Evolutionary conservation across 2,113 vertebrate species (phyloP), one percentile per base, ranked within the genome.

Genomic region (Pseudopodoces humilis): DNA sequence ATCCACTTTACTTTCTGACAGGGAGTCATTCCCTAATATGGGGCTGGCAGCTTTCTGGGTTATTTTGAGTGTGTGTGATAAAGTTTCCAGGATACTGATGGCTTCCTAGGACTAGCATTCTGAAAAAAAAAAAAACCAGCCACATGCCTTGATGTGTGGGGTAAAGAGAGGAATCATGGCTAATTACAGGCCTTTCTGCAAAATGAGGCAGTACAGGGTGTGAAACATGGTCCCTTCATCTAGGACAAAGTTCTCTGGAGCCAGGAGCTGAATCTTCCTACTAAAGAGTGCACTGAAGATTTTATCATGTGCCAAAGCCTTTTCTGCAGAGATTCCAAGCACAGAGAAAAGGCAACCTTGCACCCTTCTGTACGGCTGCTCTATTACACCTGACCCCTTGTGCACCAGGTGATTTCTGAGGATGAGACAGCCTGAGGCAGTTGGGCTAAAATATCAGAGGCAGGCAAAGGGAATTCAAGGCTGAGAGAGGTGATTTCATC

Each of bases 11-110:
- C 98, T 98, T 98, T 98, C 98, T 97, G 97, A 95, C 87, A 88
- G 97, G 97, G 98, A 98, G 98, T 98, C 98, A 98, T 99, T 98
- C 97, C 99, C 99, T 98, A 99, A 99, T 99, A 99, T 98, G 99
- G 99, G 96, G 96, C 97, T 97, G 96, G 96, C 97, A 98, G 98
- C 98, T 98, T 99, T 99, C 98, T 98, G 98, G 98, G 98, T 99
- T 99, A 99, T 99, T 99, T 99, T 96, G 92, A 99, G 99, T 98
- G 96, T 97, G 96, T 98, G 98, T 98, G 99, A 99, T 99, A 99
- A 99, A 99, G 98, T 98, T 98, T 98, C 96, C 97, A 96, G 98
- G 97, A 97, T 98, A 95, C 96, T 96, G 96, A 92, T 85, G 95
- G 94, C 97, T 96, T 95, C 95, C 92, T 49, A 97, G 97, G 96